phyloP scores from a whole-genome alignment of 2,888 invertebrate genomes.

The Amorpha juglandis region DNA sequence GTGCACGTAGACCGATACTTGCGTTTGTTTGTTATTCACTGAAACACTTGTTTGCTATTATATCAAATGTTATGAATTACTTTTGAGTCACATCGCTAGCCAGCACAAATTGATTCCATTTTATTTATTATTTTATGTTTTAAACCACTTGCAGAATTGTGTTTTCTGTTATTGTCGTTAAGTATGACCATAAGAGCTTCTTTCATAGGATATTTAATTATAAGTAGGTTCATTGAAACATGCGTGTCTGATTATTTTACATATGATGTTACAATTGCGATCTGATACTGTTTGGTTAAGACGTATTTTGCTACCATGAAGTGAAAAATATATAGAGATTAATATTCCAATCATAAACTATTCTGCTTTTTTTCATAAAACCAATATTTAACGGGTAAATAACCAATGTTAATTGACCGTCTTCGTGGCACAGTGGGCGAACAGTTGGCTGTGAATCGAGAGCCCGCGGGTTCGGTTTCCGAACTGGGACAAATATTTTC shows the following conservation, averaged over 20 bases:
- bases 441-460: too few species aligned
- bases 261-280: constrained; percentile 9
- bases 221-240: constrained; percentile 31
- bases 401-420: too few species aligned
- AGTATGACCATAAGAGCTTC: constrained; percentile 40
- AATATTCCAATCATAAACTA: too few species aligned
- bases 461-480: too few species aligned
- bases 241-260: background rate
- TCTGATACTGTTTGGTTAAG: constrained; percentile 14
- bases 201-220: constrained; percentile 38
- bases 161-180: constrained; percentile 44
- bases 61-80: constrained; percentile 5
- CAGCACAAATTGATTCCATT: constrained; percentile 46
- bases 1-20: background rate
- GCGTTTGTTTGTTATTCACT: background rate
- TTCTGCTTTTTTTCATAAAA: too few species aligned
- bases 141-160: constrained; percentile 40
- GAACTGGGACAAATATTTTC: too few species aligned
- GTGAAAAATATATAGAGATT: too few species aligned
- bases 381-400: too few species aligned
- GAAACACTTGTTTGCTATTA: background rate
- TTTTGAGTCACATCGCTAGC: constrained; percentile 36
- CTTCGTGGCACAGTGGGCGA: too few species aligned
- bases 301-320: background rate
- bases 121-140: constrained; percentile 54